Base-by-base conservation (phyloP, 2,113 vertebrate species). In the Mandrillus leucophaeus region DNA sequence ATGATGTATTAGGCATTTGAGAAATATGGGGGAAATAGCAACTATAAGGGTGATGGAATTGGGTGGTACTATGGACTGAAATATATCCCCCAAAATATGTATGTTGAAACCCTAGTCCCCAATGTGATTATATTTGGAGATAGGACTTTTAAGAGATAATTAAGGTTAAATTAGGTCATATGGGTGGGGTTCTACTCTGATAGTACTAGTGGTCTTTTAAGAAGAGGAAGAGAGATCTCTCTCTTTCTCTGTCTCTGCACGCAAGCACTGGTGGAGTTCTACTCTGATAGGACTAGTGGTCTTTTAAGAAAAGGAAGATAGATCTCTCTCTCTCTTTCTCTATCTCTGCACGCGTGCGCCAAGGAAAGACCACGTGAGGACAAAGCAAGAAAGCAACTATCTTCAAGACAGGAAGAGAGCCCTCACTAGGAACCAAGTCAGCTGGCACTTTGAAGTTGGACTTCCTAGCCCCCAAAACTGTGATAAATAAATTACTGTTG, bases 81-180 rank as follows among this genome's bases (percentile, higher is more conserved):
- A 48, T 96, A 25, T 80, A 35, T 43, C 38, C 23, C 7, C 68
- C 18, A 8, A 92, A 70, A 89, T 78, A 78, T 35, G 5, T n/a
- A 17, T 0, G 23, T 48, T 76, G 40, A 96, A 83, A 30, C 59
- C 35, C 9, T 83, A 66, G 55, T 25, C 38, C 32, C 38, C 48
- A 45, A 14, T 40, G 32, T 84, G 38, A 75, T 86, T 90, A 8
- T 86, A 87, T 68, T 87, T 87, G n/a, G 43, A 92, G 22, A 45
- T n/a, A 81, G 50, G 82, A 14, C 22, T 93, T 90, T 90, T 92
- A 70, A 68, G 50, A 93, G n/a, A 7, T 86, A 93, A 75, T 92
- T 66, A 88, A 50, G 13, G 4, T 91, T 92, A 83, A 94, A 79
- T 88, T n/a, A 73, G 80, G n/a, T 57, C 22, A 20, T 43, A 52